phyloP scores from a whole-genome alignment of 2,888 invertebrate species.

The Norana najaformis region DNA sequence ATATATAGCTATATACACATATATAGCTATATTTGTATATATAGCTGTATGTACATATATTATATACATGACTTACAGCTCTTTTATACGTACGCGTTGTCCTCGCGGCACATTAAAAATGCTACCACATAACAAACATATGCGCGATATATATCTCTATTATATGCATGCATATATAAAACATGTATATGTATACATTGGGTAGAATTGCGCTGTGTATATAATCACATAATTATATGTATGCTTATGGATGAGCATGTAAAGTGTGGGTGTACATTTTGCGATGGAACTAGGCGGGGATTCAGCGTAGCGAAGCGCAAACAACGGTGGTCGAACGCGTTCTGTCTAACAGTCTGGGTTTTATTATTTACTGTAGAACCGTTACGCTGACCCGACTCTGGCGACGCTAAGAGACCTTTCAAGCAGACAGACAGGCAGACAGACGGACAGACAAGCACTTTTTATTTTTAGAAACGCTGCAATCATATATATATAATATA shows the following conservation, averaged over 20 bases:
- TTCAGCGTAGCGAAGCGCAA: background rate
- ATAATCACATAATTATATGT: background rate
- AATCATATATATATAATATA: too few species aligned
- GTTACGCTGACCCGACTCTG: background rate
- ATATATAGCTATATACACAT: too few species aligned
- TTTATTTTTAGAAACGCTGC: too few species aligned
- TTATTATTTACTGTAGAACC: background rate
- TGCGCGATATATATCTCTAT: too few species aligned
- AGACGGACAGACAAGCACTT: background rate
- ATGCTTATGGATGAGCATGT: background rate
- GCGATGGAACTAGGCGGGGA: background rate
- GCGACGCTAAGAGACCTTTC: too few species aligned
- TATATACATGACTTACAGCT: too few species aligned
- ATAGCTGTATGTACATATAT: background rate
- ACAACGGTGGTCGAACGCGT: background rate
- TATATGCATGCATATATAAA: background rate
- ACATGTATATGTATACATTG: background rate
- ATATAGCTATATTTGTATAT: background rate
- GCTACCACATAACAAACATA: too few species aligned
- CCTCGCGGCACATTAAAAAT: too few species aligned
- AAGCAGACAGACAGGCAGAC: too few species aligned
- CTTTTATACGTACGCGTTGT: too few species aligned
- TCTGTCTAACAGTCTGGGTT: background rate
- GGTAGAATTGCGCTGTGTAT: background rate
- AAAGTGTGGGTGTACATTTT: background rate